These are phyloP conservation scores for Drosophila paracracens DNA, from an alignment of 2,888 invertebrate genomes.

Conservation along the genomic window DNA sequence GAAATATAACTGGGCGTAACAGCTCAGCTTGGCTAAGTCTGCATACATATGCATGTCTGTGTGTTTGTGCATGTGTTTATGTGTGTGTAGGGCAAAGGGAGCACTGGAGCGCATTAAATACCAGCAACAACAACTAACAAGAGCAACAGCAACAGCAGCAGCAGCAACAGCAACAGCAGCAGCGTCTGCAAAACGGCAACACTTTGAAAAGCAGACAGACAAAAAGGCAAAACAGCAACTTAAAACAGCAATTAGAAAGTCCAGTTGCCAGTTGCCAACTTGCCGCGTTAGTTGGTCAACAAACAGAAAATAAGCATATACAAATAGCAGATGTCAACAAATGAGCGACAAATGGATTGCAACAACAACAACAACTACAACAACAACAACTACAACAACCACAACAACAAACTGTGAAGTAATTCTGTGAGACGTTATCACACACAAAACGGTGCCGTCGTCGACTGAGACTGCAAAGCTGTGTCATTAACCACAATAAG, in stretches of 20 bases:
- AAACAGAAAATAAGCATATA: constrained; percentile 63
- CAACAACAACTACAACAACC: constrained; percentile 11
- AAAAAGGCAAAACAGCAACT: constrained; percentile 55
- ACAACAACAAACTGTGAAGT: constrained; percentile 35
- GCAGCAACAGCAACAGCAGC: constrained; percentile 6
- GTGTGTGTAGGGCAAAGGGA: constrained; percentile 21
- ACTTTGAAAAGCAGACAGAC: constrained; percentile 28
- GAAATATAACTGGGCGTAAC: constrained; percentile 46
- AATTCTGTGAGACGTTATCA: constrained; percentile 50
- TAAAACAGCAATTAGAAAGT: constrained; percentile 75
- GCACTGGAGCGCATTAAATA: constrained; percentile 60
- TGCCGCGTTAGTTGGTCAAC: constrained; percentile 40
- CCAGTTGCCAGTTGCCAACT: constrained; percentile 37
- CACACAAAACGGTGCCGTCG: constrained; percentile 1
- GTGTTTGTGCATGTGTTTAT: background rate
- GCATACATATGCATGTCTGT: background rate
- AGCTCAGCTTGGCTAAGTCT: constrained; percentile 50
- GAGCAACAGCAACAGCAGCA: constrained; percentile 21
- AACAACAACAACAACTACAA: constrained; percentile 32
- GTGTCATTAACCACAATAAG: constrained; percentile 38
- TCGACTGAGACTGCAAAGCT: constrained; percentile 15
- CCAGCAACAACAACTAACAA: constrained; percentile 32
- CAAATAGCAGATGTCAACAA: constrained; percentile 61
- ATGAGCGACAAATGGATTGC: constrained; percentile 58
- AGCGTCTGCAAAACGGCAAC: constrained; percentile 52